Base-by-base conservation (phyloP, 2,797 vertebrate species). In the Heterohyrax brucei region DNA sequence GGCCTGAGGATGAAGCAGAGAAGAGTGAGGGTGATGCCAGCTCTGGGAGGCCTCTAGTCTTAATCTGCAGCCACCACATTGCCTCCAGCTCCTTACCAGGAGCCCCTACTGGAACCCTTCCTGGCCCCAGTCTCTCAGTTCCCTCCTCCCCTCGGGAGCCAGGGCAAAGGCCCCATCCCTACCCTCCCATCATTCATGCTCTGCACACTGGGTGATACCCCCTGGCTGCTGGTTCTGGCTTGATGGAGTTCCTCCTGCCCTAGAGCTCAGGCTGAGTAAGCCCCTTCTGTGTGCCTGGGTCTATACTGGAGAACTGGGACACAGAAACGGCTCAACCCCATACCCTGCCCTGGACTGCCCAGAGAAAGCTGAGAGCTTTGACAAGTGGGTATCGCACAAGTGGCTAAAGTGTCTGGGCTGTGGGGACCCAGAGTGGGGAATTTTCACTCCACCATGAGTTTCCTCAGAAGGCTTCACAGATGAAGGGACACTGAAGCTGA, bases 1-100 rank as follows among this genome's bases (percentile, higher is more conserved):
- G 75, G 61, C 87, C 97, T 97, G 83, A 26, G 70, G 26, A 85
- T 10, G 33, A 77, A 92, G 3, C 53, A 95, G 44, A 82, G 28
- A 78, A 50, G 59, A n/a, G 46, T 96, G 70, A 95, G 50, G 56
- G 83, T 77, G 50, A 44, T 3, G 12, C 21, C 48, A 48, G 75
- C 5, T 10, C 3, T 3, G 0, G 33, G 50, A 46, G 53, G 75
- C 59, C 77, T 70, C 75, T 16, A 24, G 56, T 44, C 64, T 64
- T 39, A 6, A 61, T 64, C 70, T 76, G 50, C 21, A 53, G 48
- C 19, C 86, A 39, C 75, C n/a, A 77, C 10, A 22, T 46, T 1
- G n/a, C 83, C 53, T 1, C 1, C 0, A 39, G 68, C 70, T 88
- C 72, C 53, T 22, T 14, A 26, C 62, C 75, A 24, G 59, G 21